These are phyloP conservation scores for Anthopleura xanthogrammica DNA, from an alignment of 92 coral and sea anemone species.

Conservation along the genomic window DNA sequence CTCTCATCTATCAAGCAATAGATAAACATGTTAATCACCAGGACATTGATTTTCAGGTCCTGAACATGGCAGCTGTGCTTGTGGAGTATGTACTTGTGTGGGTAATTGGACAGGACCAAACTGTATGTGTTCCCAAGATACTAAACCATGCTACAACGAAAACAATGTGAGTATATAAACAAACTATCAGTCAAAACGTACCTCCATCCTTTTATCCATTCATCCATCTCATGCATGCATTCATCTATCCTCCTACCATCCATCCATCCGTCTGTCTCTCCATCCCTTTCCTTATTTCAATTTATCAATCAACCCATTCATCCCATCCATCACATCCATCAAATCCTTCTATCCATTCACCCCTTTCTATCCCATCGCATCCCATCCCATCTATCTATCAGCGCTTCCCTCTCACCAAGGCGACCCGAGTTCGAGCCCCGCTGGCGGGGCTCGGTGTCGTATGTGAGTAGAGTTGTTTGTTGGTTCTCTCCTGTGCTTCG, in stretches of 20 bases:
- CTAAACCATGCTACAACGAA: slow-evolving; percentile 65
- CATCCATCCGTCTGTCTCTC: not conserved
- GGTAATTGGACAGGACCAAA: slow-evolving; percentile 89
- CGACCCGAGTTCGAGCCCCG: too few relatives aligned
- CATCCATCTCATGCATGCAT: not conserved
- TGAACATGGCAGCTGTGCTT: slow-evolving; percentile 77
- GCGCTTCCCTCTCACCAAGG: too few relatives aligned
- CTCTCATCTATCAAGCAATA: not conserved
- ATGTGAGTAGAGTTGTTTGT: too few relatives aligned
- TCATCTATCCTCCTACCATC: not conserved
- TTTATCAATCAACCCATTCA: not conserved
- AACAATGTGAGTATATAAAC: slow-evolving; percentile 60
- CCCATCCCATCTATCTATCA: too few relatives aligned
- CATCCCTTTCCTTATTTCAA: not conserved
- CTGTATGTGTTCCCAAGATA: slow-evolving; percentile 77
- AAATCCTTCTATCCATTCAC: not conserved
- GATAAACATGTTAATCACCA: not conserved
- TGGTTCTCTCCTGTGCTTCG: too few relatives aligned
- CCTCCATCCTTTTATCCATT: not conserved
- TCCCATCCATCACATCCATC: not conserved
- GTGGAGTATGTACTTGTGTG: slow-evolving; percentile 68
- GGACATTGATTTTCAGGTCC: slow-evolving; percentile 37
- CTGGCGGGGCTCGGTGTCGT: too few relatives aligned
- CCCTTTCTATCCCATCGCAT: not conserved
- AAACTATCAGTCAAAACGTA: not conserved